A percentile compares a stretch with the other conserved stretches of the same genome.
Evolutionary conservation across 2,113 vertebrate species (phyloP).

Genomic region (Cyanoliseus patagonus): DNA sequence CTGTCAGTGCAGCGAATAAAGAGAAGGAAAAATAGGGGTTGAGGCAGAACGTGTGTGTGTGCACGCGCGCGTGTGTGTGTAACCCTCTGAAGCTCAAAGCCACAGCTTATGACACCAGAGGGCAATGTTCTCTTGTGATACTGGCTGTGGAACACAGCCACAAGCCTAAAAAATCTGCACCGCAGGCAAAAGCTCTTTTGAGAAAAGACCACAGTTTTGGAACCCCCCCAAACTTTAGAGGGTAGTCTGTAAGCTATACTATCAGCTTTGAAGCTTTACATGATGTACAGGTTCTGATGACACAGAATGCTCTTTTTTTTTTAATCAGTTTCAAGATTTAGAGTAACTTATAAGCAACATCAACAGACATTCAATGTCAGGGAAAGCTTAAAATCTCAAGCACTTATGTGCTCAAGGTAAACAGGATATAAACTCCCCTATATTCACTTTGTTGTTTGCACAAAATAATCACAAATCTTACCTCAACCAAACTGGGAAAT

Average conservation of each 20-base stretch:
- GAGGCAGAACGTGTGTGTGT: not conserved
- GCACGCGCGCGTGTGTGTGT: fast-evolving
- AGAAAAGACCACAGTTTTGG: not conserved
- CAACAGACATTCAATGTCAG: not conserved
- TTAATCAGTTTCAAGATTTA: not conserved
- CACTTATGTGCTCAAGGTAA: not conserved
- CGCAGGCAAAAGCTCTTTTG: not conserved
- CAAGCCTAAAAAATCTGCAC: not conserved
- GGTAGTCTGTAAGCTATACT: not conserved
- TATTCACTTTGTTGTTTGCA: not conserved
- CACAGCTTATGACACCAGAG: slow-evolving; percentile 62
- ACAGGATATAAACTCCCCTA: not conserved
- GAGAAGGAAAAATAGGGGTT: not conserved
- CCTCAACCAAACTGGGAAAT: not conserved
- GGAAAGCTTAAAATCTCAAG: slow-evolving; percentile 3
- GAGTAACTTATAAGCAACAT: not conserved
- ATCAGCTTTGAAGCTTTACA: not conserved
- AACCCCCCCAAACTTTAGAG: not conserved
- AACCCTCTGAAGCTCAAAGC: not conserved
- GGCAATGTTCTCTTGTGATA: slow-evolving; percentile 64
- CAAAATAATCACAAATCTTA: not conserved
- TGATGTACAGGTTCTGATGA: not conserved
- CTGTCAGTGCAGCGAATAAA: not conserved
- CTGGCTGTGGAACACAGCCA: not conserved
- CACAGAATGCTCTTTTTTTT: not conserved